Evolutionary conservation across 2,888 invertebrate genomes (phyloP).

Genomic region (Drosophila planitibia): DNA sequence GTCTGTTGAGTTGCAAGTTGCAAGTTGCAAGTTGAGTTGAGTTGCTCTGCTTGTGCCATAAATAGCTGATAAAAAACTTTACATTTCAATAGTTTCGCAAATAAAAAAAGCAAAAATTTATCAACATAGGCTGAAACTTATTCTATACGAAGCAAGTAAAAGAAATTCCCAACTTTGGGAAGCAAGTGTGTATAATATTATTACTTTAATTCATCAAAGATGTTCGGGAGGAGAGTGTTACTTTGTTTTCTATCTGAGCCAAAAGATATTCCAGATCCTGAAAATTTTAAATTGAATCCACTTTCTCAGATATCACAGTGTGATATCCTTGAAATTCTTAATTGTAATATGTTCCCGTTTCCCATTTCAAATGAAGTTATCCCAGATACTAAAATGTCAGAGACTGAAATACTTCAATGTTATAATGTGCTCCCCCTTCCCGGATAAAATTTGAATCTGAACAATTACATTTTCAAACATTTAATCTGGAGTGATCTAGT

Average conservation of each 20-base stretch:
- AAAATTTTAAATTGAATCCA: neutral
- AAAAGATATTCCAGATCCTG: neutral
- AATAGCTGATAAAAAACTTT: neutral
- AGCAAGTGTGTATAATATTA: neutral
- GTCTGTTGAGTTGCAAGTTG: neutral
- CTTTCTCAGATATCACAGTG: neutral
- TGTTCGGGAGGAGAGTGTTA: neutral
- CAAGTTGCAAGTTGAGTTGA: neutral
- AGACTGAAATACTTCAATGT: neutral
- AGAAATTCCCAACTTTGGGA: neutral
- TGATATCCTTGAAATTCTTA: too few species aligned
- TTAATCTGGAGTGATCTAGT: neutral
- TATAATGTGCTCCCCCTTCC: neutral
- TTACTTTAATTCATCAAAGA: neutral
- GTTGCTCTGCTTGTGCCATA: neutral
- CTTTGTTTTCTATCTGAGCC: neutral
- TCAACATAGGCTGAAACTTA: neutral
- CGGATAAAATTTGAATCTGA: neutral
- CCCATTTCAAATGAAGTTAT: neutral
- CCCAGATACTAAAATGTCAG: neutral
- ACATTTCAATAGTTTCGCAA: neutral
- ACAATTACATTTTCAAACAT: neutral
- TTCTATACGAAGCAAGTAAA: neutral
- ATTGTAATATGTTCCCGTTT: neutral
- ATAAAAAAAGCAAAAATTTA: neutral